phyloP scores from a whole-genome alignment of 2,797 vertebrate species.

The Bovichtus diacanthus region DNA sequence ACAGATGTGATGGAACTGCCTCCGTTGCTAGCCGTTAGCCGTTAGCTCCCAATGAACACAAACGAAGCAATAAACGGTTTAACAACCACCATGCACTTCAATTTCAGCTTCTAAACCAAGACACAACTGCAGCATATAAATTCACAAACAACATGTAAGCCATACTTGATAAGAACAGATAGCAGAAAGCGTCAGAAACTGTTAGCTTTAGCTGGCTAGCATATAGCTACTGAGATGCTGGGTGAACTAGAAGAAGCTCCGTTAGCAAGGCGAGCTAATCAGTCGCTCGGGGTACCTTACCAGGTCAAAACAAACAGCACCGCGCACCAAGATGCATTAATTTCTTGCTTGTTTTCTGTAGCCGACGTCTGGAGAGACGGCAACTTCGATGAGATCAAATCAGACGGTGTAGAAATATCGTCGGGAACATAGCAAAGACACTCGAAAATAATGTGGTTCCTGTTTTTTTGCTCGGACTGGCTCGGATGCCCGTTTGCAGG shows the following conservation, averaged over 20 bases:
- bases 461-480: slow-evolving; percentile 64
- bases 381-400: slow-evolving; percentile 56
- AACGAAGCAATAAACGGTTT: not conserved
- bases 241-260: slow-evolving; percentile 51
- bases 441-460: slow-evolving; percentile 62
- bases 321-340: slow-evolving; percentile 75
- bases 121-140: fast-evolving
- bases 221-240: slow-evolving; percentile 61
- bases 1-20: slow-evolving; percentile 70
- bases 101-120: not conserved
- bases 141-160: fast-evolving
- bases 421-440: slow-evolving; percentile 68
- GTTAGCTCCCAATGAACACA: slow-evolving; percentile 51
- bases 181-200: slow-evolving; percentile 4
- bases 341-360: slow-evolving; percentile 61
- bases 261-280: slow-evolving; percentile 72
- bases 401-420: slow-evolving; percentile 36
- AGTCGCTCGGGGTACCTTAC: slow-evolving; percentile 75
- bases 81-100: not conserved
- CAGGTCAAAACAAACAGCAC: slow-evolving; percentile 84
- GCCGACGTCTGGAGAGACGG: slow-evolving; percentile 51
- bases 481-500: slow-evolving; percentile 76
- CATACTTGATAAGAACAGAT: not conserved
- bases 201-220: slow-evolving; percentile 68
- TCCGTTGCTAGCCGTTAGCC: slow-evolving; percentile 46